Evolutionary conservation across 2,113 vertebrate species (phyloP).

Genomic region (Nothoprocta perdicaria): DNA sequence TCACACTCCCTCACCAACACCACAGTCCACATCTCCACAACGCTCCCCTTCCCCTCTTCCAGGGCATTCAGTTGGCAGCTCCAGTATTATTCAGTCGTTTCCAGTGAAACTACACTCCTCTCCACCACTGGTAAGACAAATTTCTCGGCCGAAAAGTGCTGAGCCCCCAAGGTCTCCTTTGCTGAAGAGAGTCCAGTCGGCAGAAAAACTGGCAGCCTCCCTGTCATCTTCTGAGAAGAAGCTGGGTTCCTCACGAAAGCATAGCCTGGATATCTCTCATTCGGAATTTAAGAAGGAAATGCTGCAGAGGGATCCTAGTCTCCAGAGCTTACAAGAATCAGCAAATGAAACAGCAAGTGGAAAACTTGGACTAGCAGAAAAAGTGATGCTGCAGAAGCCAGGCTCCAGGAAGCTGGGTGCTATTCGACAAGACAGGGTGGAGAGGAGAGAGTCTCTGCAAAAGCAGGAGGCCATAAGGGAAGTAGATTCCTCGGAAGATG

Average conservation of each 20-base stretch:
- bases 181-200: conserved; percentile 95
- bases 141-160: conserved; percentile 92
- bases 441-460: conserved; percentile 92
- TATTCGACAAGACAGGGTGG: conserved; percentile 92
- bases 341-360: conserved; percentile 76
- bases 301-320: conserved; percentile 86
- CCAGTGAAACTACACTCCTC: conserved; percentile 93
- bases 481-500: conserved; percentile 95
- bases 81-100: conserved; percentile 81
- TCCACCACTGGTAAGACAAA: conserved; percentile 89
- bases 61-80: conserved; percentile 80
- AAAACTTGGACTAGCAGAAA: conserved; percentile 82
- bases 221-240: conserved; percentile 86
- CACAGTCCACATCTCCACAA: conserved; percentile 90
- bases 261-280: conserved; percentile 90
- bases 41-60: conserved; percentile 92
- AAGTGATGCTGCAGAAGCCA: conserved; percentile 86
- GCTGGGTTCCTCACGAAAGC: conserved; percentile 83
- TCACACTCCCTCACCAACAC: conserved; percentile 93
- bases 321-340: conserved; percentile 88
- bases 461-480: conserved; percentile 97
- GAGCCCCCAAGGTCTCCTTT: conserved; percentile 93
- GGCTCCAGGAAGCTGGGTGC: conserved; percentile 87
- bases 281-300: conserved; percentile 95
- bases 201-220: conserved; percentile 89